Conservation (phyloP, 2,888 invertebrate genomes). For the Phlogophora meticulosa region DNA sequence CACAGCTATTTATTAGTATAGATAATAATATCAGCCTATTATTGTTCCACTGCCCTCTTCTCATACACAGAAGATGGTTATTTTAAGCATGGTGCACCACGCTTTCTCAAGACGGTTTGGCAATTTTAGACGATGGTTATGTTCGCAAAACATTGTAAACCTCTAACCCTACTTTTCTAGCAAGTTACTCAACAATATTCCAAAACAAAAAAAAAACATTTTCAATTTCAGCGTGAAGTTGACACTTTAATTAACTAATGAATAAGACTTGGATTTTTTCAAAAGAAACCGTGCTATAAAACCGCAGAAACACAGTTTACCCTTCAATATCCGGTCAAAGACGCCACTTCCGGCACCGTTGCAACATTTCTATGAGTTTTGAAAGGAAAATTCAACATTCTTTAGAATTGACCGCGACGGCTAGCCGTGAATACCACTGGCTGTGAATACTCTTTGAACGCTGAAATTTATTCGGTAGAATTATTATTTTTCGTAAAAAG, state of each 20-base stretch:
- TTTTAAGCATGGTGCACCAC: too few relatives aligned
- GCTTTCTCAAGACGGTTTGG: too few relatives aligned
- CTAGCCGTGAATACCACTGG: slow-evolving; percentile 53
- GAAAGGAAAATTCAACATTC: slow-evolving; percentile 71
- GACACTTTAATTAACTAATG: slow-evolving; percentile 31
- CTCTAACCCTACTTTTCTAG: not conserved
- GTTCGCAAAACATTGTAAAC: slow-evolving; percentile 2
- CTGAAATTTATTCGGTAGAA: slow-evolving; percentile 50
- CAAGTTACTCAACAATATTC: not conserved
- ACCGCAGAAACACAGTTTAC: slow-evolving; percentile 63
- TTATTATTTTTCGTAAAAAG: slow-evolving; percentile 47
- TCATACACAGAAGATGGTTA: too few relatives aligned
- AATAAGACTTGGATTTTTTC: slow-evolving; percentile 8
- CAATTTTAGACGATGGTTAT: too few relatives aligned
- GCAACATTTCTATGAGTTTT: slow-evolving; percentile 66
- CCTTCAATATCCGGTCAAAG: slow-evolving; percentile 74
- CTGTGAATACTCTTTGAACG: slow-evolving; percentile 60
- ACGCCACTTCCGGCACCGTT: slow-evolving; percentile 64
- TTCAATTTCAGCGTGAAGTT: slow-evolving; percentile 3
- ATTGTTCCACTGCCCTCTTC: too few relatives aligned
- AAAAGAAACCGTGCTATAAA: slow-evolving; percentile 18
- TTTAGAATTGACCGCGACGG: slow-evolving; percentile 65
- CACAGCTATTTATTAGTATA: too few relatives aligned
- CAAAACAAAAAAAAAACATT: not conserved
- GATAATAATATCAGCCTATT: too few relatives aligned